Percentiles rank a stretch among this genome's conserved stretches.
phyloP scores from a whole-genome alignment of 1,140 invertebrate genomes.

The Achroia grisella region DNA sequence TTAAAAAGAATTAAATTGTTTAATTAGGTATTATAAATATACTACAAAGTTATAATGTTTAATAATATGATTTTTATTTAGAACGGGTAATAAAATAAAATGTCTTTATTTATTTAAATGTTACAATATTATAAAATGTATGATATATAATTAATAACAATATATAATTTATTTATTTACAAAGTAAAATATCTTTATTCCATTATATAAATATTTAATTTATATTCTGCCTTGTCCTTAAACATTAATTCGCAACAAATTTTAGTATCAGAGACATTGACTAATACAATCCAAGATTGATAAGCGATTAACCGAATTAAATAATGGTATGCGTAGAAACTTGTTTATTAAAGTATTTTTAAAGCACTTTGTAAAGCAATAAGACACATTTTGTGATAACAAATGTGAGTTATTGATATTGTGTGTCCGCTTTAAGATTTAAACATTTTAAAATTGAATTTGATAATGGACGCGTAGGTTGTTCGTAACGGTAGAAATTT shows the following conservation, averaged over 20 bases:
- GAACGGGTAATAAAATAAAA: too few species aligned
- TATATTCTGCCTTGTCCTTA: not conserved
- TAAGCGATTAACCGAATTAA: constrained; percentile 7
- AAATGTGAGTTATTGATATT: not conserved
- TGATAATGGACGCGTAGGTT: not conserved
- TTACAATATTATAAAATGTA: too few species aligned
- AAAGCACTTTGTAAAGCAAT: not conserved
- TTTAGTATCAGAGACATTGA: constrained; percentile 5
- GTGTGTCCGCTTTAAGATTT: not conserved
- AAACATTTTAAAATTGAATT: not conserved
- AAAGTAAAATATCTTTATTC: too few species aligned
- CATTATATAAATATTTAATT: too few species aligned
- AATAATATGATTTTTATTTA: too few species aligned
- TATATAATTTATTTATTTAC: too few species aligned
- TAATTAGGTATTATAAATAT: too few species aligned
- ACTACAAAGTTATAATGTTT: too few species aligned
- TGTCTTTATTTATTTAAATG: too few species aligned
- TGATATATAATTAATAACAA: too few species aligned
- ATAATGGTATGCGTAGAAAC: not conserved
- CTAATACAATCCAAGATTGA: constrained; percentile 8
- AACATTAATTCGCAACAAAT: constrained; percentile 3
- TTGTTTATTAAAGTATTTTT: constrained; percentile 1
- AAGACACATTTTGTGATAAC: not conserved
- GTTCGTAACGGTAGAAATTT: not conserved
- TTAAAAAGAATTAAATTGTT: too few species aligned